A percentile compares a stretch with the other conserved stretches of the same genome.
phyloP scores from a whole-genome alignment of 2,888 invertebrate genomes.

The Scaptomyza caliginosa region DNA sequence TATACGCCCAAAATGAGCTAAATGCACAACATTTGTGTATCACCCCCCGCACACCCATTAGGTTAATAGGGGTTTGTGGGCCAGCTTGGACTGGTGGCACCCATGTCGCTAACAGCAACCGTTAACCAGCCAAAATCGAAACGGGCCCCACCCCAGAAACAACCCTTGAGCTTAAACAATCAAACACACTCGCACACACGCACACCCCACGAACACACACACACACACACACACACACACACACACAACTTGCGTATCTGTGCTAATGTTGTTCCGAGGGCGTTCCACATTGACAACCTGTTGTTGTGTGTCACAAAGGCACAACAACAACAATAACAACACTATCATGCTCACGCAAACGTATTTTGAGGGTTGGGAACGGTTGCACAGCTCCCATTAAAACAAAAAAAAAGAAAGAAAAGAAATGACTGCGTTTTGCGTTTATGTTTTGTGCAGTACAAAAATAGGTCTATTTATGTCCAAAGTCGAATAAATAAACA shows the following conservation, averaged over 20 bases:
- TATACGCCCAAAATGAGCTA: conserved; percentile 36
- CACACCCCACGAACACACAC: no score
- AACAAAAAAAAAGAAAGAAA: conserved; percentile 1
- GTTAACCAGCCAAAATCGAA: conserved; percentile 39
- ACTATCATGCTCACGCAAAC: conserved; percentile 11
- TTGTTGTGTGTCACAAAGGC: conserved; percentile 47
- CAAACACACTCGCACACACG: neutral
- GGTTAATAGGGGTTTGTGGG: neutral
- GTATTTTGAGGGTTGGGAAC: conserved; percentile 1
- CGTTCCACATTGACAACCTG: conserved; percentile 68
- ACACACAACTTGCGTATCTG: conserved; percentile 58
- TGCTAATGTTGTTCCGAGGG: conserved; percentile 34
- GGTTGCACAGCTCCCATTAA: neutral
- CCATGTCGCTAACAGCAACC: conserved; percentile 53
- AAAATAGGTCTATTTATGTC: conserved; percentile 31
- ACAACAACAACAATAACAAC: conserved; percentile 23
- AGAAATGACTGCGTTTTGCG: conserved; percentile 14
- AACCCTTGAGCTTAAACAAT: conserved; percentile 26
- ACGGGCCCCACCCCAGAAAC: conserved; percentile 25
- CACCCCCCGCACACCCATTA: neutral
- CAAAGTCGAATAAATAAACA: conserved; percentile 30
- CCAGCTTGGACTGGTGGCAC: conserved; percentile 9
- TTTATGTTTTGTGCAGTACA: conserved; percentile 23
- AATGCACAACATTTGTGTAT: conserved; percentile 27
- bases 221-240: conserved; percentile 7